Evolutionary conservation across 1,140 invertebrate genomes (phyloP).

Genomic region (Pachypeltis micranthus): DNA sequence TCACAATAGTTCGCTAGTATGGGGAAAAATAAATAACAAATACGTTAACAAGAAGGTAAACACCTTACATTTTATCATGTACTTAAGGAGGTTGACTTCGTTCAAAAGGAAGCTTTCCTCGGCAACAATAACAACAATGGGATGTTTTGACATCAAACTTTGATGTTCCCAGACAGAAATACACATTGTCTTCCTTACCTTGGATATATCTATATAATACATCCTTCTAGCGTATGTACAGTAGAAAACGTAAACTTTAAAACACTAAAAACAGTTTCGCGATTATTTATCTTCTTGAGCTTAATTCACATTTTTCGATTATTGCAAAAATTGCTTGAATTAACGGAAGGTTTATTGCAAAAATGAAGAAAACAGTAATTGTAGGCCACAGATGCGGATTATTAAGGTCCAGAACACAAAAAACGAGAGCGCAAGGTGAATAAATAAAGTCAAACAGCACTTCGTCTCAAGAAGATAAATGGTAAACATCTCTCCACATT

Average conservation of each 20-base stretch:
- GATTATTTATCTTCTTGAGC: background rate
- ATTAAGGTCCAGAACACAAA: background rate
- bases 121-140: too few species aligned
- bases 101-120: too few species aligned
- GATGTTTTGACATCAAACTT: background rate
- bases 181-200: conserved; percentile 15
- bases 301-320: background rate
- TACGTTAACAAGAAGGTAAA: too few species aligned
- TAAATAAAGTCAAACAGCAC: too few species aligned
- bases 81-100: too few species aligned
- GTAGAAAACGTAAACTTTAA: background rate
- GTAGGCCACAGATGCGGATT: background rate
- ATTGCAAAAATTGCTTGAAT: background rate
- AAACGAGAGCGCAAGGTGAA: background rate
- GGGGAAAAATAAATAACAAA: too few species aligned
- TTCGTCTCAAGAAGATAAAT: background rate
- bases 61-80: too few species aligned
- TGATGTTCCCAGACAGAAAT: background rate
- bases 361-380: background rate
- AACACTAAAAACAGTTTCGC: background rate
- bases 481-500: background rate
- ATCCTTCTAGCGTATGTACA: conserved; percentile 4
- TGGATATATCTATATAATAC: conserved; percentile 19
- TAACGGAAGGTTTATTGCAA: background rate
- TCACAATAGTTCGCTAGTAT: too few species aligned